phyloP scores from a whole-genome alignment of 2,888 invertebrate species.

The Rhyacophila evoluta region DNA sequence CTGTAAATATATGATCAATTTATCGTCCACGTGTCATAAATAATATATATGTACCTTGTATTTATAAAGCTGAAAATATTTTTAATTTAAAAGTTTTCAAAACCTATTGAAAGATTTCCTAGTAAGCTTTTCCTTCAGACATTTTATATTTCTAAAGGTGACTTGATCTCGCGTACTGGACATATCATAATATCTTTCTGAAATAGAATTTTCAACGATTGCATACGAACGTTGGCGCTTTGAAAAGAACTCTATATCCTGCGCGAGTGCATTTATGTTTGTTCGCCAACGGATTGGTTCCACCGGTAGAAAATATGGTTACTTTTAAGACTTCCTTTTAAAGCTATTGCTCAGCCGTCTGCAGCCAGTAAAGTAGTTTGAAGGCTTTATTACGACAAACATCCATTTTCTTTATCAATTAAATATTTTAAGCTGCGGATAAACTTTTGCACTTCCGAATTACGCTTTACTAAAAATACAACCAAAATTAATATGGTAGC shows the following conservation, averaged over 20 bases:
- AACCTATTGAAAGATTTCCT: no score
- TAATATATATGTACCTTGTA: no score
- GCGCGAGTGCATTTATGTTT: not conserved
- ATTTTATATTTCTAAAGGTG: not conserved
- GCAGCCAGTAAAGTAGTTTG: not conserved
- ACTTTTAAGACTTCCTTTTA: not conserved
- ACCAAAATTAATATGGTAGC: no score
- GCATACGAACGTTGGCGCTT: no score
- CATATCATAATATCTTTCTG: not conserved
- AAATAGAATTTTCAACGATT: not conserved
- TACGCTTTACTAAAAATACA: no score
- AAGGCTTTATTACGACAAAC: not conserved
- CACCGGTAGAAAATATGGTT: not conserved
- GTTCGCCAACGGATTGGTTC: not conserved
- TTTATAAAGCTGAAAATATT: no score
- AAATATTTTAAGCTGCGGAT: not conserved
- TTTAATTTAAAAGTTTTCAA: no score
- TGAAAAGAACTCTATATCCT: not conserved
- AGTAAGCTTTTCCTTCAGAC: not conserved
- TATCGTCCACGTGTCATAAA: no score
- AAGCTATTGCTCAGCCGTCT: not conserved
- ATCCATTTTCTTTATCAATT: not conserved
- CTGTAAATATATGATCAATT: no score
- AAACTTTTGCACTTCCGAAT: no score
- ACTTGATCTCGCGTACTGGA: not conserved